A percentile compares a stretch with the other conserved stretches of the same genome.
Evolutionary conservation across 2,797 vertebrate genomes (phyloP).

Genomic region (Masticophis lateralis): DNA sequence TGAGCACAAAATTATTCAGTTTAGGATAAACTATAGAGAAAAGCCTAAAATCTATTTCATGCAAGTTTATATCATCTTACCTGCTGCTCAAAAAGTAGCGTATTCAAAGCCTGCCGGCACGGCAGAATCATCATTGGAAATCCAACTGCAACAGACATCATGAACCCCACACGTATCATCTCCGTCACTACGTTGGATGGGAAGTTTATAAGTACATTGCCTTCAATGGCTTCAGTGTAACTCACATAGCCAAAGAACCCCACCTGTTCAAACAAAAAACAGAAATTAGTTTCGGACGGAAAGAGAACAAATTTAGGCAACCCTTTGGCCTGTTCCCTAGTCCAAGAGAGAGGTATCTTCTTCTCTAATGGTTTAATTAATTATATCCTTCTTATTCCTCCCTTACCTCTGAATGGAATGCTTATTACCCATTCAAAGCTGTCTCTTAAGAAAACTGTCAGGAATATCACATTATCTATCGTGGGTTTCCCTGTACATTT

Average conservation of each 20-base stretch:
- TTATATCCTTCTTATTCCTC: neutral
- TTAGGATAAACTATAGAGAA: neutral
- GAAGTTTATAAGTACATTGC: slow-evolving; percentile 97
- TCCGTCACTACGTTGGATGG: slow-evolving; percentile 95
- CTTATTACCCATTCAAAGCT: neutral
- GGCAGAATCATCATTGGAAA: slow-evolving; percentile 99
- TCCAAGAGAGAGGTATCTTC: neutral
- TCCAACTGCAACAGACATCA: slow-evolving; percentile 97
- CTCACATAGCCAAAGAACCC: slow-evolving; percentile 98
- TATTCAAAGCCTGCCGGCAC: slow-evolving; percentile 95
- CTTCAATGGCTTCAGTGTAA: slow-evolving; percentile 90
- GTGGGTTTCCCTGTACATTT: neutral
- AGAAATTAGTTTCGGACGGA: neutral
- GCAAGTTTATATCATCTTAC: slow-evolving; percentile 62
- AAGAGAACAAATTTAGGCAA: neutral
- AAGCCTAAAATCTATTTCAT: neutral
- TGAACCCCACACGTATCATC: slow-evolving; percentile 93
- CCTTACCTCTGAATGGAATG: neutral
- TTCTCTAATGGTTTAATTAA: neutral
- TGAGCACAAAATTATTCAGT: neutral
- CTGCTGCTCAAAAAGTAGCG: slow-evolving; percentile 97
- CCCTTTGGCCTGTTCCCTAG: neutral
- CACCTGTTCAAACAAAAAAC: slow-evolving; percentile 75
- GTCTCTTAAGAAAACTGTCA: neutral
- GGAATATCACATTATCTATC: neutral